A percentile compares a stretch with the other conserved stretches of the same genome.
Evolutionary conservation across 2,888 invertebrate genomes (phyloP).

Genomic region (Hemithea aestivaria): DNA sequence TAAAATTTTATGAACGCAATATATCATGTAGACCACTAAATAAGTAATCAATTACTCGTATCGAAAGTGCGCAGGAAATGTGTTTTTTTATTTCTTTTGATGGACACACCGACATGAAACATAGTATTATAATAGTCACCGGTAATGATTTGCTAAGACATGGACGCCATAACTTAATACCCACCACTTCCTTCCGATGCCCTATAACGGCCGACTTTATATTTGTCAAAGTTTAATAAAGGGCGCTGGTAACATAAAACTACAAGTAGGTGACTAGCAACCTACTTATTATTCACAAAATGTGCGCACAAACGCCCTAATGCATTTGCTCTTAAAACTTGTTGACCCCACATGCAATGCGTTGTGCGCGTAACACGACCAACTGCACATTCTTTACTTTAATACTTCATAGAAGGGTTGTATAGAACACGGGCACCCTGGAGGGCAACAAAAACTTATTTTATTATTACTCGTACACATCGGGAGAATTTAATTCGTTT

Average conservation of each 20-base stretch:
- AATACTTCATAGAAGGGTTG: conserved; percentile 59
- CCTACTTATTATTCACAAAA: conserved; percentile 20
- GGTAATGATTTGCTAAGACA: conserved; percentile 66
- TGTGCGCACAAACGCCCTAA: conserved; percentile 40
- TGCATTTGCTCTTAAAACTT: conserved; percentile 53
- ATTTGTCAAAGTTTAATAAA: conserved; percentile 27
- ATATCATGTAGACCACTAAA: conserved; percentile 45
- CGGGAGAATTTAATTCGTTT: conserved; percentile 48
- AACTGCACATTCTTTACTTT: conserved; percentile 69
- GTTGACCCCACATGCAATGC: conserved; percentile 63
- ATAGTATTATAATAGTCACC: conserved; percentile 38
- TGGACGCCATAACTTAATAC: conserved; percentile 58
- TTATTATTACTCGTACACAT: conserved; percentile 64
- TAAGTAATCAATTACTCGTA: conserved; percentile 53
- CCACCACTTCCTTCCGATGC: conserved; percentile 76
- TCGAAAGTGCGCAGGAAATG: conserved; percentile 58
- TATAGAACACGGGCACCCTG: conserved; percentile 46
- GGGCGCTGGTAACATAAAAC: conserved; percentile 27
- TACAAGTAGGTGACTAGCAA: conserved; percentile 5
- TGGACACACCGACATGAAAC: conserved; percentile 32
- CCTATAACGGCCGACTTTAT: conserved; percentile 45
- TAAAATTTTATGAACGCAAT: conserved; percentile 52
- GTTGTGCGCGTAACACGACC: conserved; percentile 37
- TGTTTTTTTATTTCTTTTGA: conserved; percentile 43
- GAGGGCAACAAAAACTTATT: conserved; percentile 61